phyloP scores from a whole-genome alignment of 1,140 invertebrate genomes.

The Heterodera carotae region DNA sequence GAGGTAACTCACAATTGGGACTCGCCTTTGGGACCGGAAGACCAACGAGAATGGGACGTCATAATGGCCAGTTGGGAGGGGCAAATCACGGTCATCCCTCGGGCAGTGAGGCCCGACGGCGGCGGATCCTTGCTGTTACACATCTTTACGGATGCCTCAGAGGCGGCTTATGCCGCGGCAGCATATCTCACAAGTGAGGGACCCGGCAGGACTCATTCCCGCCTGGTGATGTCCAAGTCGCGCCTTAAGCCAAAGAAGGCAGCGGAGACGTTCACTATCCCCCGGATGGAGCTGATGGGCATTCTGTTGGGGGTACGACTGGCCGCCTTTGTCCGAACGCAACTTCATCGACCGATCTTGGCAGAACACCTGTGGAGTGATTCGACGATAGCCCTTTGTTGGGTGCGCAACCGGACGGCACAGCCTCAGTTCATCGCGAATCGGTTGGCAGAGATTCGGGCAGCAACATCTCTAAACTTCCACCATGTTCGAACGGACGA shows the following conservation, averaged over 20 bases:
- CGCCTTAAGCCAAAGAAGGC: conserved; percentile 29
- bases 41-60: background rate
- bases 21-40: background rate
- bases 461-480: background rate
- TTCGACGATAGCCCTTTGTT: conserved; percentile 29
- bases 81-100: conserved; percentile 1
- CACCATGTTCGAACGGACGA: conserved; percentile 27
- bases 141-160: conserved; percentile 42
- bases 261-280: conserved; percentile 26
- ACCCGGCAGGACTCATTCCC: background rate
- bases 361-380: conserved; percentile 35
- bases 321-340: background rate
- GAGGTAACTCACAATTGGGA: conserved; percentile 29
- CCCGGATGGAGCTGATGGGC: conserved; percentile 41
- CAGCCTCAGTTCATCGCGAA: conserved; percentile 29
- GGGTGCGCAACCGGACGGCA: conserved; percentile 3
- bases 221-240: conserved; percentile 34
- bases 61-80: background rate
- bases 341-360: conserved; percentile 3
- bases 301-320: conserved; percentile 1
- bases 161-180: conserved; percentile 31
- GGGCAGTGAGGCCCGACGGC: background rate
- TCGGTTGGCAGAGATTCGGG: conserved; percentile 29
- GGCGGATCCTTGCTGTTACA: conserved; percentile 13
- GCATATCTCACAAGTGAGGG: conserved; percentile 26